A percentile compares a stretch with the other conserved stretches of the same genome.
Evolutionary conservation across 1,140 invertebrate genomes (phyloP).

Genomic region (Pseudobourletiella spinata): DNA sequence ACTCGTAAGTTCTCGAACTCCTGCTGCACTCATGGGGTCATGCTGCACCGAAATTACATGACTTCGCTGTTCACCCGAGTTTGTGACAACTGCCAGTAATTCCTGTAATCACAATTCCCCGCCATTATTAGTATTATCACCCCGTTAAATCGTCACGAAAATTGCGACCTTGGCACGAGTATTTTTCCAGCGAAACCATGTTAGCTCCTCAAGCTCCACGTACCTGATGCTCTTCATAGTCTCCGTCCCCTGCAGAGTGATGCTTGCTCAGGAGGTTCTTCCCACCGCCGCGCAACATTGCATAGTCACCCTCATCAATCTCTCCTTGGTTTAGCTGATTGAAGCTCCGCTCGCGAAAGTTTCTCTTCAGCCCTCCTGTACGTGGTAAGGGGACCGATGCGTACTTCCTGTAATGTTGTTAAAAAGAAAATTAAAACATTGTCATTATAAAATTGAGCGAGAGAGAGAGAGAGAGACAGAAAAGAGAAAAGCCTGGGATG

Average conservation of each 20-base stretch:
- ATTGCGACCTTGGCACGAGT: too few species aligned
- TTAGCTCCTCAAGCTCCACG: too few species aligned
- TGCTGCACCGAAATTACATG: background rate
- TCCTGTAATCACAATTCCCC: too few species aligned
- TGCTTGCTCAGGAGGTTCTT: constrained; percentile 6
- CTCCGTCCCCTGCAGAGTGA: background rate
- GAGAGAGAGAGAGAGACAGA: too few species aligned
- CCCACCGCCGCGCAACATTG: constrained; percentile 17
- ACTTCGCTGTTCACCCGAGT: background rate
- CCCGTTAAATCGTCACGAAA: too few species aligned
- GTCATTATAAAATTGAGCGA: too few species aligned
- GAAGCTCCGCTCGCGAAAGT: constrained; percentile 9
- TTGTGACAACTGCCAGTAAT: background rate
- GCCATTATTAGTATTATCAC: too few species aligned
- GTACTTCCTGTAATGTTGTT: constrained; percentile 9
- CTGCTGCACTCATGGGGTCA: background rate
- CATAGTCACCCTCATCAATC: constrained; percentile 30
- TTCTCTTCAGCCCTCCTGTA: background rate
- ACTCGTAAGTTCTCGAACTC: background rate
- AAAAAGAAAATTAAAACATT: background rate
- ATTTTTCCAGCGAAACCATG: too few species aligned
- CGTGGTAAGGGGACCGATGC: constrained; percentile 2
- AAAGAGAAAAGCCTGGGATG: too few species aligned
- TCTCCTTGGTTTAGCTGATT: background rate
- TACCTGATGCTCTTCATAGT: constrained; percentile 19